A percentile compares a stretch with the other conserved stretches of the same genome.
These are phyloP conservation scores for Amiota communis DNA, from an alignment of 2,888 invertebrate species.

Conservation along the genomic window DNA sequence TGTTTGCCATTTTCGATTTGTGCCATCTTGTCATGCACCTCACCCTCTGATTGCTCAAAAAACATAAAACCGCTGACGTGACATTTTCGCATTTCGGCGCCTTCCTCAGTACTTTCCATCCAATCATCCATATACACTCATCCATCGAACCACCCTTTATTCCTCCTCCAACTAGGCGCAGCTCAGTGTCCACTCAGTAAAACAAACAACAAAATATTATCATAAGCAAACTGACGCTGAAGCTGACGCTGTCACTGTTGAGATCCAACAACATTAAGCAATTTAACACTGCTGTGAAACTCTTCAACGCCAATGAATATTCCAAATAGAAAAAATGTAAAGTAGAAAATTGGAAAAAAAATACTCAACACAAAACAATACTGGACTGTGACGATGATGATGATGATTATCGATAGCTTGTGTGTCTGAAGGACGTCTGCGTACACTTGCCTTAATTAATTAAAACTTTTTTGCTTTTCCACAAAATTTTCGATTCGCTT, in stretches of 20 bases:
- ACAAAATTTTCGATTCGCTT: slow-evolving; percentile 34
- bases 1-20: no score
- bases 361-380: neutral
- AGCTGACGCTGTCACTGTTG: neutral
- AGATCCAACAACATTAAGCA: no score
- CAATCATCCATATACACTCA: no score
- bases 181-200: neutral
- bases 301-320: no score
- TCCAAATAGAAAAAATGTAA: no score
- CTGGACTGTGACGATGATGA: neutral
- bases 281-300: no score
- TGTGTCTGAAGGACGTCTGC: slow-evolving; percentile 39
- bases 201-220: slow-evolving; percentile 1
- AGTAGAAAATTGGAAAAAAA: neutral
- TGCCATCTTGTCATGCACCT: slow-evolving; percentile 14
- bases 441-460: slow-evolving; percentile 57
- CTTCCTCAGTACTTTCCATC: neutral
- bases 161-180: no score
- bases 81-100: slow-evolving; percentile 9
- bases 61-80: slow-evolving; percentile 5
- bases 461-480: slow-evolving; percentile 48
- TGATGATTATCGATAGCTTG: slow-evolving; percentile 37
- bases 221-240: slow-evolving; percentile 35
- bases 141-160: no score
- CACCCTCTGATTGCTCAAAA: neutral